These are phyloP conservation scores for Nomada lathburiana DNA, from an alignment of 2,888 invertebrate species.

Conservation along the genomic window DNA sequence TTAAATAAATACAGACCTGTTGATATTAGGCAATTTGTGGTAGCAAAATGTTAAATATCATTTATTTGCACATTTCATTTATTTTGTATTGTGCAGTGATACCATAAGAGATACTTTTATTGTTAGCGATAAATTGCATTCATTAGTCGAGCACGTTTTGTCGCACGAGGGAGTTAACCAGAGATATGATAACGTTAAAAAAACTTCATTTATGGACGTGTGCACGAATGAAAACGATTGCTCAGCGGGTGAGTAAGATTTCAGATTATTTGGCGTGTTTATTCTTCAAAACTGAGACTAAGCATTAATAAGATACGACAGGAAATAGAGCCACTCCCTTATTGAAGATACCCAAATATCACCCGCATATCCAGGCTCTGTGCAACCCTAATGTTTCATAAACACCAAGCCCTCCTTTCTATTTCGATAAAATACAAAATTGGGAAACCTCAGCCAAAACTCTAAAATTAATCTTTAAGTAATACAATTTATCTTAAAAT, in stretches of 20 bases:
- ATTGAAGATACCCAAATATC: background rate
- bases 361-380: background rate
- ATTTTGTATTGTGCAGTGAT: too few species aligned
- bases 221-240: constrained; percentile 37
- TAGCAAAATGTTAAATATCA: too few species aligned
- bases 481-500: too few species aligned
- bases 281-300: constrained; percentile 26
- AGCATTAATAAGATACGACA: constrained; percentile 10
- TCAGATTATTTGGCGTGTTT: constrained; percentile 50
- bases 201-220: constrained; percentile 45
- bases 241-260: constrained; percentile 53
- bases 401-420: too few species aligned
- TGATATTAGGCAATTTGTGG: too few species aligned
- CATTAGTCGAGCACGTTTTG: background rate
- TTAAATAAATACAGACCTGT: background rate
- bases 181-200: constrained; percentile 35
- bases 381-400: too few species aligned
- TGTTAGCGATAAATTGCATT: background rate
- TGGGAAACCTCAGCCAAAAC: too few species aligned
- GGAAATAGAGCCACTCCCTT: constrained; percentile 52
- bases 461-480: too few species aligned
- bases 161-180: background rate
- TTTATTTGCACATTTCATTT: too few species aligned
- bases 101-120: too few species aligned
- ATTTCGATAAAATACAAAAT: too few species aligned